phyloP scores from a whole-genome alignment of 2,113 vertebrate genomes.

The Merops nubicus region DNA sequence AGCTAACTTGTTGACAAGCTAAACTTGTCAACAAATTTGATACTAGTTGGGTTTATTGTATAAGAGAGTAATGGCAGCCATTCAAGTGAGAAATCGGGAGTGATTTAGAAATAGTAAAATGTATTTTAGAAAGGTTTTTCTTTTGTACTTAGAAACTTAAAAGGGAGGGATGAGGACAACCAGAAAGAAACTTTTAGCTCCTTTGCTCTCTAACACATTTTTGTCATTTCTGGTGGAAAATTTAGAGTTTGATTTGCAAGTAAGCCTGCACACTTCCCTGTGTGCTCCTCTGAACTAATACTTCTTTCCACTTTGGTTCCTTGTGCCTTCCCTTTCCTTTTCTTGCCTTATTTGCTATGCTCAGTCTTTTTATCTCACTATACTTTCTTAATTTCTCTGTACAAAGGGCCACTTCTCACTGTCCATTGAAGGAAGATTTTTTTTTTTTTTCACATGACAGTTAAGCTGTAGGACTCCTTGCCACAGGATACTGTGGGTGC shows the following conservation, averaged over 20 bases:
- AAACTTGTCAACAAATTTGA: not conserved
- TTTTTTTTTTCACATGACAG: not conserved
- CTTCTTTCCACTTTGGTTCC: not conserved
- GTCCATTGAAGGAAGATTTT: not conserved
- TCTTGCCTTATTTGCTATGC: not conserved
- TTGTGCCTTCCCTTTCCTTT: not conserved
- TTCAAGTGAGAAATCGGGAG: not conserved
- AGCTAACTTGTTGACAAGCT: not conserved
- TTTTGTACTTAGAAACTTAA: not conserved
- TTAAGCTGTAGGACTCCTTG: not conserved
- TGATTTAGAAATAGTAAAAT: not conserved
- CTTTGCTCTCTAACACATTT: not conserved
- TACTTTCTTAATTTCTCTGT: not conserved
- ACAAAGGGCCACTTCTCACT: not conserved
- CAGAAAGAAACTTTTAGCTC: not conserved
- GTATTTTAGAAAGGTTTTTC: not conserved
- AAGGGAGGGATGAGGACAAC: not conserved
- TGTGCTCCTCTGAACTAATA: not conserved
- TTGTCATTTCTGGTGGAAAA: not conserved
- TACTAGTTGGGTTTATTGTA: not conserved
- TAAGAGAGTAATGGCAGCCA: not conserved
- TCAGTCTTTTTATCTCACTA: not conserved
- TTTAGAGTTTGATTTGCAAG: not conserved
- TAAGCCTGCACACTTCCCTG: not conserved
- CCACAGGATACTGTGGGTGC: not conserved